Evolutionary conservation across 2,888 invertebrate species (phyloP), one percentile per base, ranked within the genome.

Genomic region (Dolichomitus sp.): DNA sequence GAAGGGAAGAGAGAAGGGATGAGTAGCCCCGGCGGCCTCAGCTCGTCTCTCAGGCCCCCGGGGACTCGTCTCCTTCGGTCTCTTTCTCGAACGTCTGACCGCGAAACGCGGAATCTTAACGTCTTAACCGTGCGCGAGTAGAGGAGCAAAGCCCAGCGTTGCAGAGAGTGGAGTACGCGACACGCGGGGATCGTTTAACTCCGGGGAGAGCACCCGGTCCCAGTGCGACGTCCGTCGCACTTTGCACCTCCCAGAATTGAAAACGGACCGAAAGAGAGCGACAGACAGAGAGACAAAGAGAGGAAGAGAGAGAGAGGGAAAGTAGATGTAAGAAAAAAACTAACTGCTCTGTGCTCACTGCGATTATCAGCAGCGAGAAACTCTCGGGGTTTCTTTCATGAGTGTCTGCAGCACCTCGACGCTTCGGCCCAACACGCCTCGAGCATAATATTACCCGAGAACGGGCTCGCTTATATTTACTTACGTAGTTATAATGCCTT

Each of bases 71-170:
- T 80, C 80, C 17, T 66, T 65, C 63, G 66, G 57, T 72, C 19
- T 77, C 81, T 78, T 73, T 42, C 70, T 59, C 42, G 59, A 61
- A 65, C 70, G 59, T 77, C 78, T 83, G 85, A 83, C 86, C 79
- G 81, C 85, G 81, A 84, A 85, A 85, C 81, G 84, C 80, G 85
- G 78, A 81, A 83, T 84, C 83, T 83, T 83, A 84, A 86, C 83
- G 84, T 84, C 84, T 86, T 81, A 83, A 86, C 81, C 83, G 68
- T 72, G 40, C 84, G 37, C 73, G 83, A 80, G 65, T 80, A 83
- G 84, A 63, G 45, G 72, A 70, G 65, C 48, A 33, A 40, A 23
- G 30, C 33, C 30, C 42, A 68, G 54, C 63, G 42, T 40, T 52
- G 63, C 12, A 23, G 45, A 48, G 48, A 52, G 68, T 42, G 59